Evolutionary conservation across 2,888 invertebrate species (phyloP).

Genomic region (Xestia sexstrigata): DNA sequence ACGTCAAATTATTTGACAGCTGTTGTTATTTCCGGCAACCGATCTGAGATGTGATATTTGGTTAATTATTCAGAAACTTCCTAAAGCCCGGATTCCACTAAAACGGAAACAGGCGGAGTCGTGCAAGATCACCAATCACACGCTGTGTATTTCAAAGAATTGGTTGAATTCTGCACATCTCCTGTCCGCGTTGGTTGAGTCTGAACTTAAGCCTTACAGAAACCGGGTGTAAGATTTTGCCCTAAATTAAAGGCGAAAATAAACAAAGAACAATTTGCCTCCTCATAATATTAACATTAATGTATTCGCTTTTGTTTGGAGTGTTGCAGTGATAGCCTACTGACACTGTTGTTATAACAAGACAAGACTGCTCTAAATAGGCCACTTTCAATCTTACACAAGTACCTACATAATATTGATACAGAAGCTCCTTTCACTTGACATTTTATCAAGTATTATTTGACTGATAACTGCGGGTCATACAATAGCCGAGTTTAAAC

Average conservation of each 20-base stretch:
- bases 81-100: too few relatives aligned
- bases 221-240: conserved; percentile 26
- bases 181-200: background rate
- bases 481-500: background rate
- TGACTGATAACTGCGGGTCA: conserved; percentile 24
- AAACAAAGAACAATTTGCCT: conserved; percentile 50
- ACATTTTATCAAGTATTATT: conserved; percentile 24
- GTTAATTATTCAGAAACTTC: background rate
- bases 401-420: conserved; percentile 1
- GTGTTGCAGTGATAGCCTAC: conserved; percentile 73
- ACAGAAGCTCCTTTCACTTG: conserved; percentile 11
- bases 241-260: conserved; percentile 34
- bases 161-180: too few relatives aligned
- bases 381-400: conserved; percentile 35
- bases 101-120: too few relatives aligned
- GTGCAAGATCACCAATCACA: too few relatives aligned
- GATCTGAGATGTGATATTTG: background rate
- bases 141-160: too few relatives aligned
- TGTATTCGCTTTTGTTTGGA: conserved; percentile 75
- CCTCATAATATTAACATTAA: conserved; percentile 64
- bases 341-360: conserved; percentile 72
- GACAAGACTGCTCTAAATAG: conserved; percentile 66
- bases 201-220: conserved; percentile 1
- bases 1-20: background rate
- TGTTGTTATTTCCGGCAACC: background rate